Evolutionary conservation across 1,140 invertebrate species (phyloP).

Genomic region (Trichoplusia ni): DNA sequence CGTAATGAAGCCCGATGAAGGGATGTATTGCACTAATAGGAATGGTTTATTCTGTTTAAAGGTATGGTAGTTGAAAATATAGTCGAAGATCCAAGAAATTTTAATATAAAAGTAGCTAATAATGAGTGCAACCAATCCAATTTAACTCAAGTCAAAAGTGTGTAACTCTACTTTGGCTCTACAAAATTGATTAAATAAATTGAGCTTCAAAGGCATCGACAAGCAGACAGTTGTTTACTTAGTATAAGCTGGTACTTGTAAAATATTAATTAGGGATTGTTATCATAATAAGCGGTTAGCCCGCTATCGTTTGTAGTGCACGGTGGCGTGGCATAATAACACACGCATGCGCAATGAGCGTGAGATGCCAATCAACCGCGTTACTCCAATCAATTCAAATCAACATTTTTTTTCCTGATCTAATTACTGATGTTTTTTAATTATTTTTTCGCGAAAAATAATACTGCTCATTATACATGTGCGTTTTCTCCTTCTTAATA

Average conservation of each 20-base stretch:
- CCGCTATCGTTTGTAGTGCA: slow-evolving; percentile 33
- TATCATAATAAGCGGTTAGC: slow-evolving; percentile 46
- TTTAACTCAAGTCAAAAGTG: no score
- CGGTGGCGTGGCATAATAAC: slow-evolving; percentile 9
- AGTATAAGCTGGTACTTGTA: slow-evolving; percentile 8
- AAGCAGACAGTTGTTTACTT: slow-evolving; percentile 1
- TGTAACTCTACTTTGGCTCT: neutral
- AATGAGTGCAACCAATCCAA: no score
- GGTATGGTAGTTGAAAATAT: no score
- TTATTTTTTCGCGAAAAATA: neutral
- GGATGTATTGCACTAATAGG: no score
- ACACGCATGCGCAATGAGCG: slow-evolving; percentile 37
- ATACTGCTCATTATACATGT: neutral
- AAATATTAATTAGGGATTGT: slow-evolving; percentile 47
- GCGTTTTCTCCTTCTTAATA: neutral
- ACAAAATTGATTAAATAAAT: no score
- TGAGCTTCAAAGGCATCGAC: neutral
- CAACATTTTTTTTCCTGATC: neutral
- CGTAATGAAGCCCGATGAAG: no score
- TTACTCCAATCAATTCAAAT: slow-evolving; percentile 24
- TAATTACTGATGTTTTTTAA: neutral
- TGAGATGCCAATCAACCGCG: slow-evolving; percentile 39
- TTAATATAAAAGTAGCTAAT: no score
- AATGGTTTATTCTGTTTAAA: no score
- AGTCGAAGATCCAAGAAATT: no score